A percentile compares a stretch with the other conserved stretches of the same genome.
Evolutionary conservation across 1,140 invertebrate genomes (phyloP).

Genomic region (Drosophila lacertosa): DNA sequence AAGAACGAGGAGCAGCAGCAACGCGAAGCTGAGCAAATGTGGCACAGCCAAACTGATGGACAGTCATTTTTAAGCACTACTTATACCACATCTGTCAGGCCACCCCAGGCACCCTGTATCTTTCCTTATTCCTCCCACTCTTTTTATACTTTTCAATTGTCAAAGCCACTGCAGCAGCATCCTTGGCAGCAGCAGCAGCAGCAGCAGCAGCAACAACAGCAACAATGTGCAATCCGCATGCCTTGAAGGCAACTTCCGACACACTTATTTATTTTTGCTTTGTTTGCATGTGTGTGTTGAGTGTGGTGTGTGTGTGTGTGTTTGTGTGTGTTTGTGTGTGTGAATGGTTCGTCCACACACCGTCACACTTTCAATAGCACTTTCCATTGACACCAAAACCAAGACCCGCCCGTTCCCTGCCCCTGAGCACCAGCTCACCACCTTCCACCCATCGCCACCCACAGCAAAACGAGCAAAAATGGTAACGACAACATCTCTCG

Average conservation of each 20-base stretch:
- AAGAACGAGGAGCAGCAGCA: conserved; percentile 2
- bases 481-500: conserved; percentile 44
- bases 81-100: conserved; percentile 29
- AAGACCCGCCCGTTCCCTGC: not conserved
- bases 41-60: conserved; percentile 24
- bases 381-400: conserved; percentile 67
- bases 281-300: conserved; percentile 38
- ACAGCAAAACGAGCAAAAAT: conserved; percentile 44
- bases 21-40: conserved; percentile 22
- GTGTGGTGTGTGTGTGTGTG: conserved; percentile 1
- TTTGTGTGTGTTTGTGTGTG: conserved; percentile 22
- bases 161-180: conserved; percentile 47
- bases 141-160: conserved; percentile 60
- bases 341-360: conserved; percentile 53
- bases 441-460: not conserved
- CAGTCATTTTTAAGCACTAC: conserved; percentile 33
- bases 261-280: conserved; percentile 61
- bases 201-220: conserved; percentile 7
- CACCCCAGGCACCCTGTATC: conserved; percentile 10
- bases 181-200: conserved; percentile 38
- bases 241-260: conserved; percentile 68
- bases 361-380: conserved; percentile 64
- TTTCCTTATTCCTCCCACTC: conserved; percentile 8
- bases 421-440: not conserved
- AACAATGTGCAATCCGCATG: conserved; percentile 69